A percentile compares a stretch with the other conserved stretches of the same genome.
These are phyloP conservation scores for Gymnodraco acuticeps DNA, from an alignment of 2,797 vertebrate genomes.

Conservation along the genomic window DNA sequence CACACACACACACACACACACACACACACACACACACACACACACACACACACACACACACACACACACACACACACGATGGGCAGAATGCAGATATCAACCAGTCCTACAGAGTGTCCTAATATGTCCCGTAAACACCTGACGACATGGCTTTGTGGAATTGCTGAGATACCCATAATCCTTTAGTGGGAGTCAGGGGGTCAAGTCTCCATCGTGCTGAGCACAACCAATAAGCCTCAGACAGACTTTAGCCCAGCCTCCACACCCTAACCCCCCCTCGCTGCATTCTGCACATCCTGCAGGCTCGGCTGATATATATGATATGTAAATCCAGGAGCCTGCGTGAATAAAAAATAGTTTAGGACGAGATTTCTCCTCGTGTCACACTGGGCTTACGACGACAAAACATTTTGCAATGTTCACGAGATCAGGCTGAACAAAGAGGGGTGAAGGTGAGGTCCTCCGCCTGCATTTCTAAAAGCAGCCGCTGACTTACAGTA, in stretches of 20 bases:
- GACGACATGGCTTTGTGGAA: slow-evolving; percentile 79
- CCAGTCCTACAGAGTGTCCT: slow-evolving; percentile 54
- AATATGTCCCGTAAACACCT: slow-evolving; percentile 72
- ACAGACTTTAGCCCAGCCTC: slow-evolving; percentile 46
- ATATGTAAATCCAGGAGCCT: slow-evolving; percentile 36
- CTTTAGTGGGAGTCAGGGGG: slow-evolving; percentile 72
- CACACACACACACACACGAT: slow-evolving; percentile 19
- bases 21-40: slow-evolving; percentile 23
- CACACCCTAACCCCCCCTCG: slow-evolving; percentile 34
- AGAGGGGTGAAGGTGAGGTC: slow-evolving; percentile 68
- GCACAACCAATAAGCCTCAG: slow-evolving; percentile 63
- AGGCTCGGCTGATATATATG: slow-evolving; percentile 22
- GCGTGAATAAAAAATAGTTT: slow-evolving; percentile 16
- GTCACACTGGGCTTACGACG: slow-evolving; percentile 27
- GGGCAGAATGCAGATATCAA: slow-evolving; percentile 61
- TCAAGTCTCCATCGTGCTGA: slow-evolving; percentile 72
- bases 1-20: slow-evolving; percentile 26
- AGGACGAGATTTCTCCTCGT: slow-evolving; percentile 29
- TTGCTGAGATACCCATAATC: slow-evolving; percentile 78
- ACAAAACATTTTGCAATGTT: slow-evolving; percentile 61
- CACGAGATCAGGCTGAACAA: slow-evolving; percentile 61
- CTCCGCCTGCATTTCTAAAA: slow-evolving; percentile 62
- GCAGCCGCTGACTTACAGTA: slow-evolving; percentile 80
- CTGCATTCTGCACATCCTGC: slow-evolving; percentile 45
- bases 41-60: slow-evolving; percentile 20